A percentile compares a stretch with the other conserved stretches of the same genome.
phyloP scores from a whole-genome alignment of 2,113 vertebrate genomes.

The Lutjanus erythropterus region DNA sequence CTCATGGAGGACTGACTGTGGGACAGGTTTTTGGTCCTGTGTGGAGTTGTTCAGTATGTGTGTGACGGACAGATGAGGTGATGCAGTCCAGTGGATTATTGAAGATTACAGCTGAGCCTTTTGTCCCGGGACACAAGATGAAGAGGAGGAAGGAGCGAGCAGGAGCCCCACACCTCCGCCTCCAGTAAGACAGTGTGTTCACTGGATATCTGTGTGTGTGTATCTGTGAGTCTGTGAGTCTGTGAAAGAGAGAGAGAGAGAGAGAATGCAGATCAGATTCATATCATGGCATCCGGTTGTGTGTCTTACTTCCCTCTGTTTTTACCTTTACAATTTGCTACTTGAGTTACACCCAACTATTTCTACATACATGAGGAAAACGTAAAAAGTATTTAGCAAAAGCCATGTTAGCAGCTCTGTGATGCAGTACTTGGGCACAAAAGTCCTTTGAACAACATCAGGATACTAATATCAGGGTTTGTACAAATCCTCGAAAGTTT shows the following conservation, averaged over 20 bases:
- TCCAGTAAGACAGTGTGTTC: conserved; percentile 90
- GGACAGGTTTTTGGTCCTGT: not conserved
- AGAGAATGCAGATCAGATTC: not conserved
- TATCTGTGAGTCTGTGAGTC: conserved; percentile 18
- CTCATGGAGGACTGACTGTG: conserved; percentile 8
- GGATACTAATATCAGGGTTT: not conserved
- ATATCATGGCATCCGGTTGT: not conserved
- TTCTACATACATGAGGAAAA: no score
- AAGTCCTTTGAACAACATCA: not conserved
- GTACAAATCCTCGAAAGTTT: no score
- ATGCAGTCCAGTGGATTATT: conserved; percentile 64
- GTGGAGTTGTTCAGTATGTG: conserved; percentile 4
- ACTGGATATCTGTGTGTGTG: conserved; percentile 9
- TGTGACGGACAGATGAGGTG: conserved; percentile 45
- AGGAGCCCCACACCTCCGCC: conserved; percentile 90
- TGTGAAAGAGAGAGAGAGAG: not conserved
- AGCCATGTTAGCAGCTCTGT: not conserved
- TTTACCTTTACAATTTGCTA: not conserved
- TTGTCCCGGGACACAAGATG: conserved; percentile 84
- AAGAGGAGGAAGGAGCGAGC: conserved; percentile 92
- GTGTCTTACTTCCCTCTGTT: not conserved
- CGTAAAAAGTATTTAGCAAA: no score
- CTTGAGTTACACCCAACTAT: not conserved
- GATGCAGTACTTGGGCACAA: not conserved
- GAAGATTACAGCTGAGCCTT: conserved; percentile 63